phyloP scores from a whole-genome alignment of 2,797 vertebrate species.

The Tokudaia muenninki region DNA sequence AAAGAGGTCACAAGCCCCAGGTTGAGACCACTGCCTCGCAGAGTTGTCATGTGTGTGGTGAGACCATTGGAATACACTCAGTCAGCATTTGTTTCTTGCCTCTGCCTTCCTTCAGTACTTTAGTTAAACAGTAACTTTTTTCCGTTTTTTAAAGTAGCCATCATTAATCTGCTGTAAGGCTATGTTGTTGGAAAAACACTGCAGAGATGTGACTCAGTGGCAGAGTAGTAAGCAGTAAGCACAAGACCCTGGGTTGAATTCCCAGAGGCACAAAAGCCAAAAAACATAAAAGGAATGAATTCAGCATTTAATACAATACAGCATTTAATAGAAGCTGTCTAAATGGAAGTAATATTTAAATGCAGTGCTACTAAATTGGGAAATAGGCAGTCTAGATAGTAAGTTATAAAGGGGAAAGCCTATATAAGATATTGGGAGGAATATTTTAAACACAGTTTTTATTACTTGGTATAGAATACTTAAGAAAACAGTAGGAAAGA shows the following conservation, averaged over 20 bases:
- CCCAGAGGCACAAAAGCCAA: background rate
- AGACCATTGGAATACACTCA: background rate
- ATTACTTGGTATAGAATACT: background rate
- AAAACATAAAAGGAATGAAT: background rate
- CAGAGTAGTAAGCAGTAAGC: background rate
- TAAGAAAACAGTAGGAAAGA: background rate
- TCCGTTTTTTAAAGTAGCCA: constrained; percentile 32
- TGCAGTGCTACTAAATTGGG: background rate
- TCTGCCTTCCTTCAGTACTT: background rate
- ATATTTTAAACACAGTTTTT: background rate
- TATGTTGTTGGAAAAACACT: background rate
- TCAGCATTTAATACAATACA: background rate
- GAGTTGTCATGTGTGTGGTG: background rate
- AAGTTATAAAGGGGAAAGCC: background rate
- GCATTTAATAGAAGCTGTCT: constrained; percentile 4
- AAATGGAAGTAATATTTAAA: background rate
- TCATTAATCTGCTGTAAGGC: constrained; percentile 25
- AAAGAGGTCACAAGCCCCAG: background rate
- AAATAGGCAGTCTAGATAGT: background rate
- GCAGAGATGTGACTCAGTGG: background rate
- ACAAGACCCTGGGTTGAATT: background rate
- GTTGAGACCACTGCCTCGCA: background rate
- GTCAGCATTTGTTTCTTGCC: background rate
- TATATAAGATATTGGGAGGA: background rate
- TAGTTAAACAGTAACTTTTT: background rate